A percentile compares a stretch with the other conserved stretches of the same genome.
These are phyloP conservation scores for Tarsius wallacei DNA, from an alignment of 2,797 vertebrate genomes.

Conservation along the genomic window DNA sequence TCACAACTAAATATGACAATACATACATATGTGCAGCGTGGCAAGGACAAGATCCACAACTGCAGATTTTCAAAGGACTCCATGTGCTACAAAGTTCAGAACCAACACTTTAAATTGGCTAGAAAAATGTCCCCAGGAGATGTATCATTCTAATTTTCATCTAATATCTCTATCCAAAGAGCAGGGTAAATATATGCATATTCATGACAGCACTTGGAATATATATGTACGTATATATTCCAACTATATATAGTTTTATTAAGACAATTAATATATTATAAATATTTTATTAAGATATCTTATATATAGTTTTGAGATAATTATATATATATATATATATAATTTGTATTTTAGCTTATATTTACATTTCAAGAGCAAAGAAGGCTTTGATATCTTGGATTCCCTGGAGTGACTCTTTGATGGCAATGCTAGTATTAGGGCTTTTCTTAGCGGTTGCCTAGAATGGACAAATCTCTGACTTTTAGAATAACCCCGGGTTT, in stretches of 20 bases:
- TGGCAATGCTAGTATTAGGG: background rate
- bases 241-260: too few species aligned
- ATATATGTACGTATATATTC: too few species aligned
- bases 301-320: background rate
- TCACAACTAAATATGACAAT: background rate
- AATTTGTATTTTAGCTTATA: constrained; percentile 49
- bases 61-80: background rate
- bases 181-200: background rate
- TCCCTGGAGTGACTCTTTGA: constrained; percentile 13
- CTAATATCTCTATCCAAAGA: background rate
- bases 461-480: background rate
- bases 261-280: too few species aligned
- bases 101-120: background rate
- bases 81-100: background rate
- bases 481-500: constrained; percentile 48
- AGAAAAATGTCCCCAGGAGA: background rate
- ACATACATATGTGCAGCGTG: background rate
- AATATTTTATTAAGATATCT: too few species aligned
- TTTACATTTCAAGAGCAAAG: constrained; percentile 59
- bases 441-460: constrained; percentile 2
- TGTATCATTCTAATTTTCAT: background rate
- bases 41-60: background rate
- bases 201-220: background rate
- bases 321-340: background rate
- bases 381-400: background rate